Evolutionary conservation across 2,797 vertebrate genomes (phyloP).

Genomic region (Petrocephalus sullivani): DNA sequence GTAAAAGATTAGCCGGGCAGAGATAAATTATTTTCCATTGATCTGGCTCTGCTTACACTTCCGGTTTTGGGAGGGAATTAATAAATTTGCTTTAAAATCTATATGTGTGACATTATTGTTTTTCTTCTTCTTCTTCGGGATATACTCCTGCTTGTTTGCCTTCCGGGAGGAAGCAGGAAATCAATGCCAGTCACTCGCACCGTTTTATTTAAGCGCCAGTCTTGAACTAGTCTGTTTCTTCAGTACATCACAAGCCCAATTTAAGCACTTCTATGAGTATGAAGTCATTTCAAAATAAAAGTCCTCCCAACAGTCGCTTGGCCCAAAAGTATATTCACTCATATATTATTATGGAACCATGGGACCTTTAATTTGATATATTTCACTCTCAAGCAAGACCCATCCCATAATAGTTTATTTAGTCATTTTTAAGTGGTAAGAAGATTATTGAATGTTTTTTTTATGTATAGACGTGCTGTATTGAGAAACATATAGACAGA

Average conservation of each 20-base stretch:
- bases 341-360: not conserved
- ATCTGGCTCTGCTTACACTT: conserved; percentile 66
- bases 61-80: conserved; percentile 62
- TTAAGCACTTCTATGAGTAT: not conserved
- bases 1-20: conserved; percentile 72
- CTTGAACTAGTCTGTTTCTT: not conserved
- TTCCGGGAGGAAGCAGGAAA: not conserved
- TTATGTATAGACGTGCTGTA: too few species aligned
- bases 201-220: not conserved
- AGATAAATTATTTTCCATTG: conserved; percentile 70
- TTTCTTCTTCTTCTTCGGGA: conserved; percentile 53
- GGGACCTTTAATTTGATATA: not conserved
- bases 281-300: not conserved
- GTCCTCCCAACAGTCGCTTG: not conserved
- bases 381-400: not conserved
- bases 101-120: conserved; percentile 65
- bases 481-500: not conserved
- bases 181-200: not conserved
- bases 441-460: too few species aligned
- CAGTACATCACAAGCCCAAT: not conserved
- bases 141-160: not conserved
- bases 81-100: conserved; percentile 68
- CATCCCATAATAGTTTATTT: not conserved
- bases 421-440: not conserved
- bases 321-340: not conserved